A percentile compares a stretch with the other conserved stretches of the same genome.
phyloP scores from a whole-genome alignment of 2,113 vertebrate genomes.

The Mesoclemmys tuberculata region DNA sequence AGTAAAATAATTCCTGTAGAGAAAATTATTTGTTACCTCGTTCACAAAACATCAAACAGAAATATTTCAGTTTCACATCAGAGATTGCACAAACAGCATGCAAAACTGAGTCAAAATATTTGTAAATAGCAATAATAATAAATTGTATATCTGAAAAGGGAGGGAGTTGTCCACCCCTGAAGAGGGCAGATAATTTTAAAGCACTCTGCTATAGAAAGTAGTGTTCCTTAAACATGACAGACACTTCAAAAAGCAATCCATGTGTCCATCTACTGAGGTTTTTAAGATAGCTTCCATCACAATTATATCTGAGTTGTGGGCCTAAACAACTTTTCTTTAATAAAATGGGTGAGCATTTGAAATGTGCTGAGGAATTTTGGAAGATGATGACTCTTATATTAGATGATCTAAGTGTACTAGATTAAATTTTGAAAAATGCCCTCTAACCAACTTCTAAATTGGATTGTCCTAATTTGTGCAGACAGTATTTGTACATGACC shows the following conservation, averaged over 20 bases:
- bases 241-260: background rate
- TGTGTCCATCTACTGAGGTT: background rate
- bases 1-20: slow-evolving; percentile 5
- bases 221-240: background rate
- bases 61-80: slow-evolving; percentile 24
- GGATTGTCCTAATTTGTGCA: background rate
- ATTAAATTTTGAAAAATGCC: background rate
- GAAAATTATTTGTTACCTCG: background rate
- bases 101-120: slow-evolving; percentile 59
- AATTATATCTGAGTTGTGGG: background rate
- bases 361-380: background rate
- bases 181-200: background rate
- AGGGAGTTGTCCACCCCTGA: slow-evolving; percentile 30
- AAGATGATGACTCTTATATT: background rate
- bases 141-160: slow-evolving; percentile 15
- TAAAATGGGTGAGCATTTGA: background rate
- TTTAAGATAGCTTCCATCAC: background rate
- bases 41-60: slow-evolving; percentile 18
- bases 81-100: slow-evolving; percentile 20
- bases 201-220: background rate
- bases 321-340: background rate
- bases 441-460: background rate
- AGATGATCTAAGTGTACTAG: background rate
- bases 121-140: background rate
- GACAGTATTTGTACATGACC: background rate